phyloP scores from a whole-genome alignment of 2,888 invertebrate species.

The Thyatira batis region DNA sequence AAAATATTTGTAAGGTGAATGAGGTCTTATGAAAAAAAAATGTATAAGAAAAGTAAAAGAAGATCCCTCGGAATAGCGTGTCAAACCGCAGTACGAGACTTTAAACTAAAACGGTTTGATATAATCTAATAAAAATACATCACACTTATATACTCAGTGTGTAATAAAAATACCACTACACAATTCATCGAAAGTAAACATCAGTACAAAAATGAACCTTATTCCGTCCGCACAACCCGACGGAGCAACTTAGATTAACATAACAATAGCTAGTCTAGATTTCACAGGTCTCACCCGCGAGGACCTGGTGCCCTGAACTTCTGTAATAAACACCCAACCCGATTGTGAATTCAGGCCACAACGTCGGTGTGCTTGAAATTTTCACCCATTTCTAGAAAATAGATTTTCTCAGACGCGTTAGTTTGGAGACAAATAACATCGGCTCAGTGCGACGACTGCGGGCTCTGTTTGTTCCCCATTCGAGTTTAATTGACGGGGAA shows the following conservation, averaged over 20 bases:
- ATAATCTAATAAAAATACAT: too few relatives aligned
- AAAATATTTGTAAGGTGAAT: too few relatives aligned
- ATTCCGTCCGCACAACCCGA: not conserved
- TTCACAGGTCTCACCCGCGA: conserved; percentile 19
- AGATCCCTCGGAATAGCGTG: too few relatives aligned
- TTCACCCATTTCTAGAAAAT: conserved; percentile 61
- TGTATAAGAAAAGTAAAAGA: too few relatives aligned
- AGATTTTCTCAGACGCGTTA: conserved; percentile 39
- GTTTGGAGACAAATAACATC: conserved; percentile 40
- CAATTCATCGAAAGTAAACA: not conserved
- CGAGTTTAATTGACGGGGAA: conserved; percentile 6
- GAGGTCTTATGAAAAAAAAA: too few relatives aligned
- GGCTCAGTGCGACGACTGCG: not conserved
- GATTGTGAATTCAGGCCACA: conserved; percentile 57
- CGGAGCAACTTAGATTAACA: not conserved
- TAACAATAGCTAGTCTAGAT: conserved; percentile 12
- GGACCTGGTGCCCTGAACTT: conserved; percentile 25
- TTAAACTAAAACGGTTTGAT: too few relatives aligned
- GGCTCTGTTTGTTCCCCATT: conserved; percentile 1
- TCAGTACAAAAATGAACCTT: not conserved
- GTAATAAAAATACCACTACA: too few relatives aligned
- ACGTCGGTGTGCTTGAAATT: conserved; percentile 49
- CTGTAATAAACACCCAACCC: conserved; percentile 40
- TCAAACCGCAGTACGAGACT: too few relatives aligned
- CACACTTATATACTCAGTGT: too few relatives aligned